Conservation (phyloP, 2,797 vertebrate species). For the Pangasius djambal region DNA sequence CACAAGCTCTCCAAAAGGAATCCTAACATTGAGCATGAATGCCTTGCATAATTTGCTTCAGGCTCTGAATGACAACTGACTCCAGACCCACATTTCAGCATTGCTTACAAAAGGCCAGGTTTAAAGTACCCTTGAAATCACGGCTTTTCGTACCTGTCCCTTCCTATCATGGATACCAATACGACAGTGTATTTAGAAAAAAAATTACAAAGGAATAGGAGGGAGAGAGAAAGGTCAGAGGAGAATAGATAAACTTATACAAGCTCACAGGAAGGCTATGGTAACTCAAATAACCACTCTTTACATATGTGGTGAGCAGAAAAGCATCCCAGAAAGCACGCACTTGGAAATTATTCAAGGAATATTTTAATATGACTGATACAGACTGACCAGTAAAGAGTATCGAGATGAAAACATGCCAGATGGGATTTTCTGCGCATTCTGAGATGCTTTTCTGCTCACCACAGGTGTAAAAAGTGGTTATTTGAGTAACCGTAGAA, state of each 20-base stretch:
- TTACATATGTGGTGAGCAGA: background rate
- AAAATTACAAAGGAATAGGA: background rate
- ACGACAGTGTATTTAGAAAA: background rate
- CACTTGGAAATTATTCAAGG: background rate
- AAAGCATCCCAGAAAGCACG: background rate
- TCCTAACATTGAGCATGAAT: slow-evolving; percentile 25
- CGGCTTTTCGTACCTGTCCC: background rate
- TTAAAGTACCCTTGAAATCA: slow-evolving; percentile 15
- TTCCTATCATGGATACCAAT: background rate
- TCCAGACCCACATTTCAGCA: background rate
- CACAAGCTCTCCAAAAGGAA: slow-evolving; percentile 42
- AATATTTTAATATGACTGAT: too few relatives aligned
- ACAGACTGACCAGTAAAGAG: background rate
- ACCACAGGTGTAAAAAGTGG: background rate
- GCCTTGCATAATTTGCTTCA: slow-evolving; percentile 37
- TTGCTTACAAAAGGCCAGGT: slow-evolving; percentile 10
- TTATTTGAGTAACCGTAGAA: background rate
- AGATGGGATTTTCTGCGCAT: background rate
- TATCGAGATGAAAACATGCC: background rate
- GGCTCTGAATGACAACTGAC: slow-evolving; percentile 29
- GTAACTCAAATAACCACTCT: background rate
- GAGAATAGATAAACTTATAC: background rate
- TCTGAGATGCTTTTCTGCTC: background rate
- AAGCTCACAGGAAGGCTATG: background rate
- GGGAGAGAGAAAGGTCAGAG: background rate